Evolutionary conservation across 64 coral and sea anemone genomes (phyloP).

Genomic region (Pachyseris speciosa): DNA sequence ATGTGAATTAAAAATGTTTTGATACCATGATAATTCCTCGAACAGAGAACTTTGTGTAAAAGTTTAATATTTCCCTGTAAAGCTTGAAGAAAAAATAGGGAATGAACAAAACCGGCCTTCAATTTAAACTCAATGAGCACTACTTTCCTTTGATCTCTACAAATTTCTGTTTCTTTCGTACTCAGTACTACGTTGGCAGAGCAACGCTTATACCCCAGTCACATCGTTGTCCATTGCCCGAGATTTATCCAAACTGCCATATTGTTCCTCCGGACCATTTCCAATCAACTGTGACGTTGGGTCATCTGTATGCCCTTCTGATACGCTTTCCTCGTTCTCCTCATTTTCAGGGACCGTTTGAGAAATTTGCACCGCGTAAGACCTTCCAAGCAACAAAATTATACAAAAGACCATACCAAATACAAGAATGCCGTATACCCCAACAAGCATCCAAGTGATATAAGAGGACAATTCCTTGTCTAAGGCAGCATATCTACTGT

Average conservation of each 20-base stretch:
- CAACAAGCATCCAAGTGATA: constrained; percentile 34
- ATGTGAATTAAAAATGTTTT: too few species aligned
- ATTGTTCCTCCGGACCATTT: neutral
- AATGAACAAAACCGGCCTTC: too few species aligned
- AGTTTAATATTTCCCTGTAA: too few species aligned
- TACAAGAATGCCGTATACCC: neutral
- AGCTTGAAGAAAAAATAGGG: too few species aligned
- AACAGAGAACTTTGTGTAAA: too few species aligned
- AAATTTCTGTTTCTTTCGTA: too few species aligned
- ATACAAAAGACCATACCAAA: neutral
- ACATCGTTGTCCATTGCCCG: too few species aligned
- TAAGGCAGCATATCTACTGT: neutral
- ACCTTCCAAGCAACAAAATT: constrained; percentile 36
- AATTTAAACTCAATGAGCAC: too few species aligned
- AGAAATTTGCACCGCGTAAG: neutral
- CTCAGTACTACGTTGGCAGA: too few species aligned
- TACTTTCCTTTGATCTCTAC: too few species aligned
- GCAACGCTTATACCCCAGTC: too few species aligned
- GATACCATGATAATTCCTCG: too few species aligned
- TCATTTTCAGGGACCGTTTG: neutral
- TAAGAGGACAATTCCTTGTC: neutral
- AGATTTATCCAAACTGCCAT: neutral
- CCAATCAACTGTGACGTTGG: neutral
- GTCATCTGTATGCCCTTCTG: neutral
- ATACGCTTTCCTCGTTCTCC: neutral